Base-by-base conservation (phyloP, 1,140 invertebrate species). In the Pemphigus obesinymphae region DNA sequence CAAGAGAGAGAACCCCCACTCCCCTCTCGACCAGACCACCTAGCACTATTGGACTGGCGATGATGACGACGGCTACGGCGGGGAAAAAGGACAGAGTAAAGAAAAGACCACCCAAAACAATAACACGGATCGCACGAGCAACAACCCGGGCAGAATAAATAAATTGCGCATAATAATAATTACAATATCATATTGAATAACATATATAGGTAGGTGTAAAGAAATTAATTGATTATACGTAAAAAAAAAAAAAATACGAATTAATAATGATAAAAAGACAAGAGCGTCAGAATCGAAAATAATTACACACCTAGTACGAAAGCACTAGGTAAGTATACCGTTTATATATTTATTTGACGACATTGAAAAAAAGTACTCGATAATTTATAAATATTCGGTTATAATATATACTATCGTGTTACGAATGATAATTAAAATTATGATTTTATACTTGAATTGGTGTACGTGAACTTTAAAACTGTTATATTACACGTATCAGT, bases 91-190 rank as follows among this genome's bases (percentile, higher is more conserved):
- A 78, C 75, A n/a, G 11, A 23, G 29, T 53, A 61, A 61, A 78
- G 31, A 78, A 80, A 63, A 80, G 23, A 80, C 37, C 40, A 17
- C 34, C 37, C 29, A 17, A 40, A 78, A 78, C 53, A 78, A 58
- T 78, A 78, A 61, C 53, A 37, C 7, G 34, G 34, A 43, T 17
- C 23, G 13, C n/a, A 58, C 61, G 43, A 78, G 61, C 75, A 78
- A 78, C 43, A 78, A 34, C 31, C 53, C 11, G 23, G 29, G 48
- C 23, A 45, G 1, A 40, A 26, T 70, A 15, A 7, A 45, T 13
- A 37, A 5, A n/a, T 10, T n/a, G n/a, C n/a, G n/a, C n/a, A n/a
- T n/a, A n/a, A n/a, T n/a, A n/a, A n/a, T n/a, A n/a, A n/a, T n/a
- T 66, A 66, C n/a, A 11, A 0, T 11, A 23, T 66, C 13, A 66